Evolutionary conservation across 2,888 invertebrate genomes (phyloP).

Genomic region (Cheilosia grossa): DNA sequence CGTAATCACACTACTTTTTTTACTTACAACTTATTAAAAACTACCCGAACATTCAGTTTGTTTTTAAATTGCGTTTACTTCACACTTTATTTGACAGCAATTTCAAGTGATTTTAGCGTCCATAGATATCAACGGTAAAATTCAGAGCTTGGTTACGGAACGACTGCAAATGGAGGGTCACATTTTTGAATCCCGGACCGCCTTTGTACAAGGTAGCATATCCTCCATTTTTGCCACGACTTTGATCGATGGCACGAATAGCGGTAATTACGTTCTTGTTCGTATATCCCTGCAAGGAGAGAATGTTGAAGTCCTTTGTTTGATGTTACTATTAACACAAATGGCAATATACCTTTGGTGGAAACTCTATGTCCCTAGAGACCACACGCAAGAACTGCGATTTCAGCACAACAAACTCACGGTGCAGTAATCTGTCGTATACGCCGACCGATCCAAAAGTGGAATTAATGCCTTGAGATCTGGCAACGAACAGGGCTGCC

Average conservation of each 20-base stretch:
- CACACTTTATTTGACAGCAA: background rate
- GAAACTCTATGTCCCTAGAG: constrained; percentile 70
- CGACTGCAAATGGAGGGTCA: constrained; percentile 81
- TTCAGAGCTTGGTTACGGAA: constrained; percentile 80
- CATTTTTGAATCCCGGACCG: constrained; percentile 79
- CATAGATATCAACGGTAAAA: constrained; percentile 81
- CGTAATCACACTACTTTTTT: too few species aligned
- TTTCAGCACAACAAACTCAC: constrained; percentile 52
- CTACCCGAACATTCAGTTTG: too few species aligned
- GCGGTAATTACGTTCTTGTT: constrained; percentile 24
- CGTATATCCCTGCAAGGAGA: constrained; percentile 24
- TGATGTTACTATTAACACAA: background rate
- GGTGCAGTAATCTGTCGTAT: constrained; percentile 72
- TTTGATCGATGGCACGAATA: constrained; percentile 40
- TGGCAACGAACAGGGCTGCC: constrained; percentile 46
- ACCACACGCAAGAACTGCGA: constrained; percentile 61
- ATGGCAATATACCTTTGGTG: constrained; percentile 69
- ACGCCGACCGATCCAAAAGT: constrained; percentile 74
- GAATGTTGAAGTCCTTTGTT: background rate
- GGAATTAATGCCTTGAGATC: constrained; percentile 70
- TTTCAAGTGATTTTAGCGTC: constrained; percentile 47
- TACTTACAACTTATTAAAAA: too few species aligned
- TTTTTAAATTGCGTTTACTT: background rate
- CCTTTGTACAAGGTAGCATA: constrained; percentile 78
- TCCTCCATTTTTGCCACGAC: constrained; percentile 80